Evolutionary conservation across 1,140 invertebrate species (phyloP).

Genomic region (Drosophila bifasciata): DNA sequence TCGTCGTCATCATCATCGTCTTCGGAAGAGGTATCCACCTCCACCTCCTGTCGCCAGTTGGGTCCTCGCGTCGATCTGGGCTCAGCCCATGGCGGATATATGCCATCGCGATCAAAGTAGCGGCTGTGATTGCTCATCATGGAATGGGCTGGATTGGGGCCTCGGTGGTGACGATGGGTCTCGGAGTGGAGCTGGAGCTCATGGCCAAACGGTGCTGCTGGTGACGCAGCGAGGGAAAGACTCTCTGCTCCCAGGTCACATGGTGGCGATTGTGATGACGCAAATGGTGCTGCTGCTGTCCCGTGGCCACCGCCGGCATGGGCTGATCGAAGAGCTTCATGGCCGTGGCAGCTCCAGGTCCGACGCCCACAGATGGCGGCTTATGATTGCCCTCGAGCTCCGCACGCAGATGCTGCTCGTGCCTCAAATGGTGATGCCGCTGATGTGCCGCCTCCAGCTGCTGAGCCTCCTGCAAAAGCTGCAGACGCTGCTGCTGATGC

Average conservation of each 20-base stretch:
- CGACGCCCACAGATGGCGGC: conserved; percentile 14
- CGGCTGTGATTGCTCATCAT: conserved; percentile 29
- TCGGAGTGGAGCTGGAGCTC: conserved; percentile 11
- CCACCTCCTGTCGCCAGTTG: conserved; percentile 65
- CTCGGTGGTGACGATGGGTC: conserved; percentile 22
- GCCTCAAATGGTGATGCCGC: conserved; percentile 63
- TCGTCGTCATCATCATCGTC: conserved; percentile 56
- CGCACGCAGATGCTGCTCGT: conserved; percentile 68
- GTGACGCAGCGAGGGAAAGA: conserved; percentile 53
- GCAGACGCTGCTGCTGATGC: conserved; percentile 56
- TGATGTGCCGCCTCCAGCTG: conserved; percentile 35
- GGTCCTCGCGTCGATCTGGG: conserved; percentile 56
- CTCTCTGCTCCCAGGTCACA: conserved; percentile 63
- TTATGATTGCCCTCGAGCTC: conserved; percentile 53
- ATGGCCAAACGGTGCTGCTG: conserved; percentile 44
- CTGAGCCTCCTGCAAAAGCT: conserved; percentile 64
- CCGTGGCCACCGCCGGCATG: conserved; percentile 9
- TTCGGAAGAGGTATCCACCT: conserved; percentile 27
- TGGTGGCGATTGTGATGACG: conserved; percentile 73
- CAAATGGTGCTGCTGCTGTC: conserved; percentile 67
- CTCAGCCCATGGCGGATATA: conserved; percentile 59
- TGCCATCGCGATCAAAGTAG: conserved; percentile 67
- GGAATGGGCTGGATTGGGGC: conserved; percentile 25
- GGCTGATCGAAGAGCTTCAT: conserved; percentile 18
- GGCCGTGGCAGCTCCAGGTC: conserved; percentile 10